Base-by-base conservation (phyloP, 2,888 invertebrate species). In the Platycheirus rosarum region DNA sequence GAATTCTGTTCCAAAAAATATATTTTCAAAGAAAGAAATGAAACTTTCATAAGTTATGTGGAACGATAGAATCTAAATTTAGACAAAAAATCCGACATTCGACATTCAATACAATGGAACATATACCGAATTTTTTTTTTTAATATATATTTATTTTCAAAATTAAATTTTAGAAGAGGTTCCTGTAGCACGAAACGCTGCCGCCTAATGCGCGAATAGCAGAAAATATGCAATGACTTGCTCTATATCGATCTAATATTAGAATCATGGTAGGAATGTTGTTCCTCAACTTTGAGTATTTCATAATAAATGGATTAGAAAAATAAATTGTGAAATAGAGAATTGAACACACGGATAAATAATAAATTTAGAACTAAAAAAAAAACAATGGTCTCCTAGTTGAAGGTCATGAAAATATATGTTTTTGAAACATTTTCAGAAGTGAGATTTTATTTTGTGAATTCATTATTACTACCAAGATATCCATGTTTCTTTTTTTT, bases 71-170 rank as follows among this genome's bases (percentile, higher is more conserved):
- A 68, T 82, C 76, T 82, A 82, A 82, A 44, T 73, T 77, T 77
- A 82, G 82, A 76, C 37, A 13, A 20, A 8, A 16, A 13, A 57
- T 40, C 57, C 77, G 57, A 68, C 71, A 71, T 77, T 82, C 77
- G 82, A 77, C 77, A 82, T 77, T 77, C 82, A 82, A 82, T 82
- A 77, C 71, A 82, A 77, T 82, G 68, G 68, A 71, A n/a, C n/a
- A n/a, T n/a, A n/a, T n/a, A n/a, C n/a, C n/a, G n/a, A 77, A 53
- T 60, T 65, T 14, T 60, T 16, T 44, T 23, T 26, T 26, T 46
- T 65, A 46, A 60, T 68, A 8, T 63, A 55, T 26, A 23, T 60
- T 46, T 32, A 14, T 57, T 44, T 60, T 44, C 4, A 49, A 63
- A 35, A 63, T 35, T 48, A 37, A 42, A 35, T 48, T 63, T 48